These are phyloP conservation scores for Crotalus helleri DNA, from an alignment of 2,113 vertebrate species.

Conservation along the genomic window DNA sequence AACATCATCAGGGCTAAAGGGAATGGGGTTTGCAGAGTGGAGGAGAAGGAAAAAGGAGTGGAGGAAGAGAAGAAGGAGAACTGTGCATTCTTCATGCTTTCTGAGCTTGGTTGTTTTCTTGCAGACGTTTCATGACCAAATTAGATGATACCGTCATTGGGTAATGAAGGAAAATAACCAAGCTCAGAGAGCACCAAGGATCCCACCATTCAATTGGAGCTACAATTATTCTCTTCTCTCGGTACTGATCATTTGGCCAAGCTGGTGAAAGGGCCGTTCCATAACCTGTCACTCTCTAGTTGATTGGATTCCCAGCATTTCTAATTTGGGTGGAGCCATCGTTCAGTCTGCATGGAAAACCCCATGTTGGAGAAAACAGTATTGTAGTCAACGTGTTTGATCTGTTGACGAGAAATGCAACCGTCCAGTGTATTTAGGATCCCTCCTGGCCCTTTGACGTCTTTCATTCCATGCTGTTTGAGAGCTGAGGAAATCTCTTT, in stretches of 20 bases:
- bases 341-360: neutral
- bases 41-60: too few species aligned
- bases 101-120: too few species aligned
- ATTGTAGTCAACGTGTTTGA: neutral
- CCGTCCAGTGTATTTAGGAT: neutral
- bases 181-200: too few species aligned
- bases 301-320: neutral
- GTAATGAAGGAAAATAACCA: too few species aligned
- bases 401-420: neutral
- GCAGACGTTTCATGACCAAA: too few species aligned
- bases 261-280: neutral
- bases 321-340: neutral
- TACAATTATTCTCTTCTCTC: neutral
- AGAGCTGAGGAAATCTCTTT: neutral
- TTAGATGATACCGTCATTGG: too few species aligned
- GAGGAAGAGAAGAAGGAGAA: too few species aligned
- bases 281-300: neutral
- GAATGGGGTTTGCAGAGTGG: too few species aligned
- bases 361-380: neutral
- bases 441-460: neutral
- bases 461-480: neutral
- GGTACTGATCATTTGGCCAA: neutral
- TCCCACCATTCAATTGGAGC: too few species aligned
- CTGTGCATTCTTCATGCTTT: too few species aligned
- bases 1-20: too few species aligned